Base-by-base conservation (phyloP, 2,888 invertebrate species). In the Pogonocherus hispidulus region DNA sequence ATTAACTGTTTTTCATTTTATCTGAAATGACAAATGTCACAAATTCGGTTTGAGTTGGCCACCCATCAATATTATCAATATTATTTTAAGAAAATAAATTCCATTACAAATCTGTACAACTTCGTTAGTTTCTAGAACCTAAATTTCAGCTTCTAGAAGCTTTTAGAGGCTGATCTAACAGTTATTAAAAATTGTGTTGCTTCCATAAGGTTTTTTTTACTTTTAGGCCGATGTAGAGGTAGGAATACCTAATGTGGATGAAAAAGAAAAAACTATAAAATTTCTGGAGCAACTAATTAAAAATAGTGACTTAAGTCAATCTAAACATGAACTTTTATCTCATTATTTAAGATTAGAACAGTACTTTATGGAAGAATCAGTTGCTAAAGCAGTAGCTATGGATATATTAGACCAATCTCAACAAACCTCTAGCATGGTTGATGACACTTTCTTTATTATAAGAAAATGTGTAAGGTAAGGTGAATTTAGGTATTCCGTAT, bases 391-490 rank as follows among this genome's bases (percentile, higher is more conserved):
- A 1, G 89, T 96, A 57, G 90, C 90, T 66, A 88, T 96, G 88
- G 95, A 96, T 79, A 86, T 89, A 0, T 87, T 92, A 22, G 93
- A 94, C 76, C 86, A 89, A n/a, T 92, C 91, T 3, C 91, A 91
- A 67, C 90, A 92, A 74, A 93, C 93, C 0, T 97, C 97, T 1
- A 97, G 96, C 76, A 93, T 99, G 88, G 94, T 99, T 0, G 99
- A 99, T 84, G 99, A 99, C 85, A 94, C 98, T 0, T 99, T 99
- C 86, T 99, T 96, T 84, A 97, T 99, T 75, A 91, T 98, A 1
- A 93, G 97, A 79, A 99, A 99, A 87, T 96, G 97, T 79, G 94
- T 98, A 57, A 90, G 94, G 94, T 92, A 82, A 63, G 70, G n/a
- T n/a, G n/a, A n/a, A n/a, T n/a, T n/a, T n/a, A n/a, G n/a, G n/a